Conservation (phyloP, 2,113 vertebrate species). For the Gavia stellata region DNA sequence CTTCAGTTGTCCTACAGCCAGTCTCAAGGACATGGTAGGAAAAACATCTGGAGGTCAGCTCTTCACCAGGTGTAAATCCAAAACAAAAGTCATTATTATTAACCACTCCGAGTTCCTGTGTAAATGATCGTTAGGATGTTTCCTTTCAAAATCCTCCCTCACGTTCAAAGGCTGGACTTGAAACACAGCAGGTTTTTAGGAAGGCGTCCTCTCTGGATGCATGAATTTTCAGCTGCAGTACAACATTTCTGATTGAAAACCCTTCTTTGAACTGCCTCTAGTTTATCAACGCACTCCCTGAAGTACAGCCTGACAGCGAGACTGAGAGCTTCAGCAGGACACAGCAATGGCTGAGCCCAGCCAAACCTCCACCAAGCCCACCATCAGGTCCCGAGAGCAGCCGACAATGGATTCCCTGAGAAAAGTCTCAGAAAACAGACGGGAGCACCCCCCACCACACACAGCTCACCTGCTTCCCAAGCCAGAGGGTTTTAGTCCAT, state of each 20-base stretch:
- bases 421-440: neutral
- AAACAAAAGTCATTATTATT: neutral
- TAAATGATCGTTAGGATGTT: neutral
- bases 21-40: neutral
- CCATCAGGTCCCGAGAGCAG: rapidly evolving
- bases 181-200: neutral
- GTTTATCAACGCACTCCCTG: neutral
- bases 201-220: neutral
- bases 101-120: neutral
- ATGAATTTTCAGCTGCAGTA: neutral
- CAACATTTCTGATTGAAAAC: neutral
- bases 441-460: rapidly evolving
- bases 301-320: rapidly evolving
- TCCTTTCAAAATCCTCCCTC: neutral
- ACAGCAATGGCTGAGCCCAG: neutral
- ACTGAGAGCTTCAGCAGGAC: neutral
- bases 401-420: rapidly evolving
- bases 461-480: neutral
- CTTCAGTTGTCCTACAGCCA: neutral
- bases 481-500: neutral
- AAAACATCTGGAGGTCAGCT: neutral
- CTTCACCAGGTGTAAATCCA: neutral
- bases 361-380: neutral
- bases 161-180: neutral
- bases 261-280: neutral